Evolutionary conservation across 2,888 invertebrate genomes (phyloP).

Genomic region (Actias luna): DNA sequence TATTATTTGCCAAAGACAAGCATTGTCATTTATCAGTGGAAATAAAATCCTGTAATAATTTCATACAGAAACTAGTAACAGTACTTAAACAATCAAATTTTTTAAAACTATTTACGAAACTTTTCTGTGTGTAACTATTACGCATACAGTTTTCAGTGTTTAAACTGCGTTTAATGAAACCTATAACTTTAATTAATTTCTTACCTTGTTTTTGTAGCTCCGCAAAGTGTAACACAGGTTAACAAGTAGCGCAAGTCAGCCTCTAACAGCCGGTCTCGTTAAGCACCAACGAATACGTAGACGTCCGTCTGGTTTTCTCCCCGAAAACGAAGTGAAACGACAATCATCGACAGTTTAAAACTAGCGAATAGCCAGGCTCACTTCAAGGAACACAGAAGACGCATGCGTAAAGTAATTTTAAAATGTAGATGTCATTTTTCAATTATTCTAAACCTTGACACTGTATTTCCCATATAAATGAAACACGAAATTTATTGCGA

Average conservation of each 20-base stretch:
- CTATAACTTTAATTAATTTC: background rate
- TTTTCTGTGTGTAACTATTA: background rate
- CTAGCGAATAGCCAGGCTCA: conserved; percentile 35
- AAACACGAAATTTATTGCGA: background rate
- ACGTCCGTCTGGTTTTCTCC: conserved; percentile 1
- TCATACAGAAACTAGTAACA: background rate
- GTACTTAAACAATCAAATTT: background rate
- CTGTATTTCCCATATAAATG: background rate
- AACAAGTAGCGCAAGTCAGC: background rate
- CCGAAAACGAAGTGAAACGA: background rate
- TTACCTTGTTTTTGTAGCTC: background rate
- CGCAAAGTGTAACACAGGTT: background rate
- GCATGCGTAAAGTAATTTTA: conserved; percentile 52
- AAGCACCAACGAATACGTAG: background rate
- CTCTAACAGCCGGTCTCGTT: background rate
- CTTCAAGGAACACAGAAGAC: conserved; percentile 52
- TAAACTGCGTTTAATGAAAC: background rate
- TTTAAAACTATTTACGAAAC: background rate
- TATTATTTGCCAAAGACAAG: background rate
- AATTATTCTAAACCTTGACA: background rate
- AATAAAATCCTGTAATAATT: background rate
- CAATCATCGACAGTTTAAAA: background rate
- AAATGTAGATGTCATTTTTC: background rate
- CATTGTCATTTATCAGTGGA: background rate
- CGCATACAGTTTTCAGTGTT: background rate